phyloP scores from a whole-genome alignment of 2,888 invertebrate genomes.

The Polylopha cassiicola region DNA sequence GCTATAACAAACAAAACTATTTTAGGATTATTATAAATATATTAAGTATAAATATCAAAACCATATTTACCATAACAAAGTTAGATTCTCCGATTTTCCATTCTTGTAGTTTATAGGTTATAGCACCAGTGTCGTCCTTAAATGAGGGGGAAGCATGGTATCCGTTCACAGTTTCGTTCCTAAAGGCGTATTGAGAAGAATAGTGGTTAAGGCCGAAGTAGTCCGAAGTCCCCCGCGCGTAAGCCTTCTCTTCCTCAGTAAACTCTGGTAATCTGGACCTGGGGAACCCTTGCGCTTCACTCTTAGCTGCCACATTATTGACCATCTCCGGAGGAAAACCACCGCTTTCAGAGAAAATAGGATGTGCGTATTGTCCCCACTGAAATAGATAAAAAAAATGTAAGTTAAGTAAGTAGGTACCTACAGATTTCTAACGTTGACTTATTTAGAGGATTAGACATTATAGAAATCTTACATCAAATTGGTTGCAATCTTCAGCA shows the following conservation, averaged over 20 bases:
- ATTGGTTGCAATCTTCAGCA: slow-evolving; percentile 63
- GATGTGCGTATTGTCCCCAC: slow-evolving; percentile 77
- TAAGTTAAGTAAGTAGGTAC: background rate
- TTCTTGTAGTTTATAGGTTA: slow-evolving; percentile 27
- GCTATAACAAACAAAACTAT: too few relatives aligned
- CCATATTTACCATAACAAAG: slow-evolving; percentile 20
- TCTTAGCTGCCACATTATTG: slow-evolving; percentile 71
- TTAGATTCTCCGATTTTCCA: slow-evolving; percentile 31
- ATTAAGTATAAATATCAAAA: background rate
- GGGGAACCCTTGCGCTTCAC: slow-evolving; percentile 60
- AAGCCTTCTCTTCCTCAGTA: slow-evolving; percentile 50
- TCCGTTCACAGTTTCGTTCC: slow-evolving; percentile 33
- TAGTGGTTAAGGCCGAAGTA: slow-evolving; percentile 80
- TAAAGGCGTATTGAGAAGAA: slow-evolving; percentile 51
- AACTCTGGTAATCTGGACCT: slow-evolving; percentile 60
- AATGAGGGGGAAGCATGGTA: slow-evolving; percentile 32
- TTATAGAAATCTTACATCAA: slow-evolving; percentile 48
- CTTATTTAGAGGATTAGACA: background rate
- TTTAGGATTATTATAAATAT: too few relatives aligned
- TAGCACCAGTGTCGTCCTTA: slow-evolving; percentile 31
- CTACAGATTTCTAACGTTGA: background rate
- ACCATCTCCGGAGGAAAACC: slow-evolving; percentile 80
- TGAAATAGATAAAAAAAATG: slow-evolving; percentile 35
- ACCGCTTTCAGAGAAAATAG: slow-evolving; percentile 77
- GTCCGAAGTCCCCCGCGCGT: slow-evolving; percentile 43